phyloP scores from a whole-genome alignment of 1,140 invertebrate species.

The Tetramorium alpestre region DNA sequence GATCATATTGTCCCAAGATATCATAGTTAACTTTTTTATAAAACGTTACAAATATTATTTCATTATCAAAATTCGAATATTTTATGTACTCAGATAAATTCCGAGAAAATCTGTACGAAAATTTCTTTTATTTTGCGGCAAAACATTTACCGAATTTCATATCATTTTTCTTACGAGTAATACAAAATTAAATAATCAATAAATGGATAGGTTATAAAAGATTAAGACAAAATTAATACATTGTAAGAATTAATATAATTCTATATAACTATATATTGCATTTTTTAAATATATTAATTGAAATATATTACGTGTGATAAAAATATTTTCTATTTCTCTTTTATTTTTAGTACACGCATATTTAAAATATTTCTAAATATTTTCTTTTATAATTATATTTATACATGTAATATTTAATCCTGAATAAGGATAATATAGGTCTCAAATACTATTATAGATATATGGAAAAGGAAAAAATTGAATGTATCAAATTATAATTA shows the following conservation, averaged over 20 bases:
- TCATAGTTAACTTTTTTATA: too few relatives aligned
- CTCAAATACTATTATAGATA: too few relatives aligned
- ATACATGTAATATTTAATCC: too few relatives aligned
- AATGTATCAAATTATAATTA: too few relatives aligned
- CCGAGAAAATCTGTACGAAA: not conserved
- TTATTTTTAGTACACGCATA: too few relatives aligned
- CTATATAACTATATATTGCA: too few relatives aligned
- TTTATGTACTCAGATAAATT: not conserved
- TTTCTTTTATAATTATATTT: too few relatives aligned
- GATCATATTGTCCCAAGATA: not conserved
- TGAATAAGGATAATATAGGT: too few relatives aligned
- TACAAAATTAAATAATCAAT: not conserved
- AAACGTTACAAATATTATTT: too few relatives aligned
- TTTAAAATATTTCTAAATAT: too few relatives aligned
- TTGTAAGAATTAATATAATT: not conserved
- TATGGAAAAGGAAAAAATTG: too few relatives aligned
- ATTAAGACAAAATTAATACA: not conserved
- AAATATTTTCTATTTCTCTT: not conserved
- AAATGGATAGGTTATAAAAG: not conserved
- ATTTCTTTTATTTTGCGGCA: not conserved
- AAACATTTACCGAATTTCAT: not conserved
- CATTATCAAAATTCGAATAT: too few relatives aligned
- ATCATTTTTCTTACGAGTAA: not conserved
- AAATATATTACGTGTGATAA: not conserved
- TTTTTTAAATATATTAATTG: not conserved